phyloP scores from a whole-genome alignment of 2,113 vertebrate species.

The Ornithorhynchus anatinus region DNA sequence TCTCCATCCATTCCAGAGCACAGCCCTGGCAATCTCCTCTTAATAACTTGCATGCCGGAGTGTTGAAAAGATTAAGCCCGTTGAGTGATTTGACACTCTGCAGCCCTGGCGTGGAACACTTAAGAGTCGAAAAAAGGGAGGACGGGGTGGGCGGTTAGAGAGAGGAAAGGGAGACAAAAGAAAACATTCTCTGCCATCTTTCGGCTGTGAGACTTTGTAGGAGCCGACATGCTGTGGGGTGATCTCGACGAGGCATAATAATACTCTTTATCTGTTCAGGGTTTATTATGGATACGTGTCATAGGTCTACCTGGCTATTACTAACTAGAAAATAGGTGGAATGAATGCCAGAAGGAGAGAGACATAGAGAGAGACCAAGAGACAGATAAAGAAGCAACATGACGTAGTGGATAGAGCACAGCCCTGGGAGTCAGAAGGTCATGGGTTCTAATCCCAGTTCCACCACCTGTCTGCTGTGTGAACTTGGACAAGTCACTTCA shows the following conservation, averaged over 20 bases:
- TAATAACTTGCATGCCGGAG: background rate
- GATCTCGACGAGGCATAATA: conserved; percentile 20
- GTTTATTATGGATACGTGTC: conserved; percentile 49
- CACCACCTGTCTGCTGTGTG: too few relatives aligned
- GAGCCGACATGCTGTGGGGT: conserved; percentile 15
- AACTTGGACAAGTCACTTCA: too few relatives aligned
- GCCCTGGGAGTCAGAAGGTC: too few relatives aligned
- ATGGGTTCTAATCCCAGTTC: too few relatives aligned
- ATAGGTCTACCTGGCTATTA: conserved; percentile 32
- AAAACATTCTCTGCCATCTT: background rate
- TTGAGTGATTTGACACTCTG: background rate
- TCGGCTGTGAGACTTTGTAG: conserved; percentile 24
- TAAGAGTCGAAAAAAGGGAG: background rate
- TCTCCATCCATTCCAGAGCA: background rate
- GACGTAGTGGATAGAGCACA: too few relatives aligned
- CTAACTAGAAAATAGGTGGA: conserved; percentile 19
- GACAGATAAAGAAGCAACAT: too few relatives aligned
- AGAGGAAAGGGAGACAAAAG: conserved; percentile 19
- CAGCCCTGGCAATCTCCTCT: conserved; percentile 10
- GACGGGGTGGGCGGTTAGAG: background rate
- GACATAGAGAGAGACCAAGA: too few relatives aligned
- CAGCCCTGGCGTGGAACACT: background rate
- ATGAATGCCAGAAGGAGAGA: background rate
- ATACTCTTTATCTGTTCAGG: conserved; percentile 19
- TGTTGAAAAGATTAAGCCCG: conserved; percentile 14